These are phyloP conservation scores for Clamator glandarius DNA, from an alignment of 2,797 vertebrate genomes.

Conservation along the genomic window DNA sequence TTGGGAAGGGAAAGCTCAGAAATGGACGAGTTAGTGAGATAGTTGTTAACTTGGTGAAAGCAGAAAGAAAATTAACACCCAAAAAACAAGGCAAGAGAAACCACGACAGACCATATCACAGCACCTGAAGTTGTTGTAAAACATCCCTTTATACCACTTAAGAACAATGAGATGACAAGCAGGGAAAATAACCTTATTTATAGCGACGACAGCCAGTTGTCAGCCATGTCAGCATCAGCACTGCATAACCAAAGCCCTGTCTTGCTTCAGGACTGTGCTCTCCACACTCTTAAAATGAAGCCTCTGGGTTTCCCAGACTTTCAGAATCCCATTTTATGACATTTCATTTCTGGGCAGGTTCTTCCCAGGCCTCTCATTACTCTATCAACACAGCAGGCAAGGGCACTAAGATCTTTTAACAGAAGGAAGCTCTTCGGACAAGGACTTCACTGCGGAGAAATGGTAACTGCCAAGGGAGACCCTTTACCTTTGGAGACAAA, in stretches of 20 bases:
- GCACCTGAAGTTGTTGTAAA: not conserved
- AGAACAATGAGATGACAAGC: not conserved
- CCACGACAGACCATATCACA: not conserved
- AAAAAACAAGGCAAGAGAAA: not conserved
- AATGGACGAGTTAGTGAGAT: not conserved
- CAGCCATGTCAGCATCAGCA: not conserved
- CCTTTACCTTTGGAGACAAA: not conserved
- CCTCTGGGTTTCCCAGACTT: not conserved
- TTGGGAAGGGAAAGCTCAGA: not conserved
- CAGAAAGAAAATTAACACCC: not conserved
- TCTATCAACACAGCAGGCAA: not conserved
- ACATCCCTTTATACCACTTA: not conserved
- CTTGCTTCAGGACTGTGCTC: not conserved
- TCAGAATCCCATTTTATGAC: not conserved
- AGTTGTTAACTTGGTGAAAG: not conserved
- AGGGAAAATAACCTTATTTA: not conserved
- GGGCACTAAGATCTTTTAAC: not conserved
- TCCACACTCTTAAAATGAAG: not conserved
- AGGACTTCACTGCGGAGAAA: not conserved
- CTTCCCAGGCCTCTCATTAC: not conserved
- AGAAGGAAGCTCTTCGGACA: not conserved
- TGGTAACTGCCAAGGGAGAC: not conserved
- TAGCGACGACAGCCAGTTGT: not conserved
- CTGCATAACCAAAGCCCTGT: not conserved
- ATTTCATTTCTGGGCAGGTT: not conserved